Evolutionary conservation across 2,888 invertebrate genomes (phyloP).

Genomic region (Melanostoma mellinum): DNA sequence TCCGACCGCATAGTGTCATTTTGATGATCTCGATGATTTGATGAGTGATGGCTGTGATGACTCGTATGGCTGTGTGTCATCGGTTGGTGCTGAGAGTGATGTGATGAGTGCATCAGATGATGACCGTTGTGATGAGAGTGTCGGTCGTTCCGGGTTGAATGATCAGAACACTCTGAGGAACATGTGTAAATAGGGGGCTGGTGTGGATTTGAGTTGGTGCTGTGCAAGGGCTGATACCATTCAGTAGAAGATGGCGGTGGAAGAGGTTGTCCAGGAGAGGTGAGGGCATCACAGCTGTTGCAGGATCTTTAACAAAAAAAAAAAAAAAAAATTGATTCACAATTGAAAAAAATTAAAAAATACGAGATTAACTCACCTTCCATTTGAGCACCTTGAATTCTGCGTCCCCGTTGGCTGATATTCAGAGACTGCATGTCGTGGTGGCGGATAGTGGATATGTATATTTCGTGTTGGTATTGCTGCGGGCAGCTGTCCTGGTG

Average conservation of each 20-base stretch:
- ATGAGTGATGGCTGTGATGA: conserved; percentile 69
- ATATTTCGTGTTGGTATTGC: conserved; percentile 78
- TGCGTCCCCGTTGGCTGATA: conserved; percentile 80
- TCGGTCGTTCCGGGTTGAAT: conserved; percentile 77
- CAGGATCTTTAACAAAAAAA: conserved; percentile 77
- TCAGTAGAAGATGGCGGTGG: conserved; percentile 77
- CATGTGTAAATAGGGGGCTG: conserved; percentile 81
- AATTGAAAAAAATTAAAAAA: not conserved
- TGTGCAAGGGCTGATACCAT: conserved; percentile 81
- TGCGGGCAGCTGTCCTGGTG: conserved; percentile 74
- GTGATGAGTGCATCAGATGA: conserved; percentile 69
- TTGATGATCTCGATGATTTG: conserved; percentile 62
- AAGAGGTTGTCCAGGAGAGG: conserved; percentile 80
- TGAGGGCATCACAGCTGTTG: conserved; percentile 81
- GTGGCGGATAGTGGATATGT: conserved; percentile 81
- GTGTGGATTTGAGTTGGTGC: conserved; percentile 78
- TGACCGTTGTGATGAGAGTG: conserved; percentile 76
- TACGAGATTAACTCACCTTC: conserved; percentile 75
- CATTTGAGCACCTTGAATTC: conserved; percentile 79
- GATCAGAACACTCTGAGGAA: conserved; percentile 82
- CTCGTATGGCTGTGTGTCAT: conserved; percentile 71
- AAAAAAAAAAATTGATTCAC: not conserved
- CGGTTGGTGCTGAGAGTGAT: conserved; percentile 72
- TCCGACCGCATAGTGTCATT: conserved; percentile 78
- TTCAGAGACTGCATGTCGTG: conserved; percentile 81